Conservation (phyloP, 2,888 invertebrate species). For the Agrypnus murinus region DNA sequence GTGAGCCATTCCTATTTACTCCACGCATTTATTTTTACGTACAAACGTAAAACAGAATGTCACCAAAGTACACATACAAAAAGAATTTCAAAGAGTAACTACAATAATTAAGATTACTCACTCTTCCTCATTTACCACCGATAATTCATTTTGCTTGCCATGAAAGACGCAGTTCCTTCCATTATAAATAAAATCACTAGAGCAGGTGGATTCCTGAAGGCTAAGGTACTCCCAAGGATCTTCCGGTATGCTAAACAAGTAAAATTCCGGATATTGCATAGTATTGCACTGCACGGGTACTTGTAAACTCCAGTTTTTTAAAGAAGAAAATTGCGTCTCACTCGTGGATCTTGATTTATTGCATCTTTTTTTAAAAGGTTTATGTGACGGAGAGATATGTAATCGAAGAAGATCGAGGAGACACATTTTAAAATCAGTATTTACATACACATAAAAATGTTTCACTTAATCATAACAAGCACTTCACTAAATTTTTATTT, state of each 20-base stretch:
- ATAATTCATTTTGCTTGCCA: background rate
- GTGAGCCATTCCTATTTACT: no score
- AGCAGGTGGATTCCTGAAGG: slow-evolving; percentile 28
- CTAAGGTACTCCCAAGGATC: slow-evolving; percentile 48
- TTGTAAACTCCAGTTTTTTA: slow-evolving; percentile 50
- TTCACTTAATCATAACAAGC: no score
- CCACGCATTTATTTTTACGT: no score
- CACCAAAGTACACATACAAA: no score
- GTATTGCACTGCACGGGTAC: slow-evolving; percentile 41
- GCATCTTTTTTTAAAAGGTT: slow-evolving; percentile 58
- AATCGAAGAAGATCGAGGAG: slow-evolving; percentile 75
- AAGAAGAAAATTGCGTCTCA: slow-evolving; percentile 33
- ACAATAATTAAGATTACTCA: no score
- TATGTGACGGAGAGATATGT: slow-evolving; percentile 73
- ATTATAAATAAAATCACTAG: slow-evolving; percentile 30
- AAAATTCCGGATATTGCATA: slow-evolving; percentile 59
- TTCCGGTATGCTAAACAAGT: slow-evolving; percentile 54
- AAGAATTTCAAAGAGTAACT: no score
- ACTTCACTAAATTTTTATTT: no score
- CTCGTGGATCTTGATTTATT: slow-evolving; percentile 38
- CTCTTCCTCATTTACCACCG: slow-evolving; percentile 23
- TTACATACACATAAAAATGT: no score
- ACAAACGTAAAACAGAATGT: no score
- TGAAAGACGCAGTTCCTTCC: slow-evolving; percentile 36
- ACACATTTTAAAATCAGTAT: slow-evolving; percentile 73